Percentiles rank a stretch among this genome's conserved stretches.
These are phyloP conservation scores for Acanthococcus lagerstroemiae DNA, from an alignment of 2,888 invertebrate species.

Conservation along the genomic window DNA sequence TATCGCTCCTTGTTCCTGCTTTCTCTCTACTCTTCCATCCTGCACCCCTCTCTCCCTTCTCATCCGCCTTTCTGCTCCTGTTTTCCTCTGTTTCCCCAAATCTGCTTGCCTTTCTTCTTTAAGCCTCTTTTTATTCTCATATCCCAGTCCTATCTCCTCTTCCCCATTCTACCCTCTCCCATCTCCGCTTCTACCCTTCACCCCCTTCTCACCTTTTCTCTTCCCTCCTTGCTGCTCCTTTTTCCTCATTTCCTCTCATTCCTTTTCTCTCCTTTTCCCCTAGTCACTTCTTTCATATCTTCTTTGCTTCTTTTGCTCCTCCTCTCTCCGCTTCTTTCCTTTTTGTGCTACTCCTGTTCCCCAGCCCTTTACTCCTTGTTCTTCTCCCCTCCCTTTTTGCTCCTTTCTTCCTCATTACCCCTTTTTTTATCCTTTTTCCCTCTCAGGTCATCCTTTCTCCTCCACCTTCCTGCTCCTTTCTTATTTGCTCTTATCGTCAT, in stretches of 20 bases:
- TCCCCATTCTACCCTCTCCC: background rate
- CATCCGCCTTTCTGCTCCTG: too few relatives aligned
- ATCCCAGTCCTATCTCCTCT: too few relatives aligned
- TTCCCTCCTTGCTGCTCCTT: background rate
- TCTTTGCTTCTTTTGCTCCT: background rate
- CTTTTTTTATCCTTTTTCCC: background rate
- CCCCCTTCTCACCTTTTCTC: background rate
- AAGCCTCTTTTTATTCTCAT: too few relatives aligned
- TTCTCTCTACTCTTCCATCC: too few relatives aligned
- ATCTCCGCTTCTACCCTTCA: background rate
- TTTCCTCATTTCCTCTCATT: background rate
- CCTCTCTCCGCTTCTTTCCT: background rate
- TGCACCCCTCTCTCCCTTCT: too few relatives aligned
- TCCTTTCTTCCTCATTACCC: background rate
- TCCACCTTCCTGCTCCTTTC: too few relatives aligned
- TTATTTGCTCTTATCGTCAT: too few relatives aligned
- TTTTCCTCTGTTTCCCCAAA: too few relatives aligned
- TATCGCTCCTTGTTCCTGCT: too few relatives aligned
- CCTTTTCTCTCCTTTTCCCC: background rate
- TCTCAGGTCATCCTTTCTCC: too few relatives aligned
- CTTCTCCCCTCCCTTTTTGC: background rate
- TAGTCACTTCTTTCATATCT: background rate
- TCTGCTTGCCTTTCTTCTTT: too few relatives aligned
- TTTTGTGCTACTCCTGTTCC: background rate
- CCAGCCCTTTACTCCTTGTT: background rate